phyloP scores from a whole-genome alignment of 2,888 invertebrate species.

The Polia nebulosa region DNA sequence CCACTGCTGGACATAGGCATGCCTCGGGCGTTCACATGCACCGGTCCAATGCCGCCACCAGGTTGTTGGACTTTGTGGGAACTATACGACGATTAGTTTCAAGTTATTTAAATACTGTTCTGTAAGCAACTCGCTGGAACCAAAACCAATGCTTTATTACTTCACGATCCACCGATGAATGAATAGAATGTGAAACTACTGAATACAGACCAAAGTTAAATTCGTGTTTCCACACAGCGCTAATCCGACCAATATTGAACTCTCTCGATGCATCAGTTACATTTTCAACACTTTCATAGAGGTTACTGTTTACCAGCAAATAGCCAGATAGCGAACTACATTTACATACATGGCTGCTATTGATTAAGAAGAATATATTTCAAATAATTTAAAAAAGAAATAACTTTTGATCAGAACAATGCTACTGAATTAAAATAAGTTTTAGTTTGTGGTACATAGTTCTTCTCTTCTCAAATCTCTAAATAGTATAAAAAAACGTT shows the following conservation, averaged over 20 bases:
- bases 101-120: not conserved
- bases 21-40: too few species aligned
- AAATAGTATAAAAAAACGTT: too few species aligned
- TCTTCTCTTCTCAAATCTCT: too few species aligned
- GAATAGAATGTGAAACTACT: slow-evolving; percentile 1
- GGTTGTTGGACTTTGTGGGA: too few species aligned
- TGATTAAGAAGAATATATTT: not conserved
- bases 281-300: not conserved
- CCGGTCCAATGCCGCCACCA: too few species aligned
- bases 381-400: too few species aligned
- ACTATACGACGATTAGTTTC: not conserved
- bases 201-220: slow-evolving; percentile 15
- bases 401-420: not conserved
- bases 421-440: not conserved
- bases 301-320: not conserved
- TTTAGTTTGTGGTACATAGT: not conserved
- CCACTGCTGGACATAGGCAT: too few species aligned
- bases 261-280: not conserved
- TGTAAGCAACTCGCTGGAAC: not conserved
- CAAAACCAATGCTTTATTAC: not conserved
- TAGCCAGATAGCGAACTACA: not conserved
- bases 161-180: not conserved
- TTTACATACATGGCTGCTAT: not conserved
- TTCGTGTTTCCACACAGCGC: slow-evolving; percentile 5
- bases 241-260: slow-evolving; percentile 22